Base-by-base conservation (phyloP, 2,888 invertebrate genomes). In the Melangyna quadrimaculata region DNA sequence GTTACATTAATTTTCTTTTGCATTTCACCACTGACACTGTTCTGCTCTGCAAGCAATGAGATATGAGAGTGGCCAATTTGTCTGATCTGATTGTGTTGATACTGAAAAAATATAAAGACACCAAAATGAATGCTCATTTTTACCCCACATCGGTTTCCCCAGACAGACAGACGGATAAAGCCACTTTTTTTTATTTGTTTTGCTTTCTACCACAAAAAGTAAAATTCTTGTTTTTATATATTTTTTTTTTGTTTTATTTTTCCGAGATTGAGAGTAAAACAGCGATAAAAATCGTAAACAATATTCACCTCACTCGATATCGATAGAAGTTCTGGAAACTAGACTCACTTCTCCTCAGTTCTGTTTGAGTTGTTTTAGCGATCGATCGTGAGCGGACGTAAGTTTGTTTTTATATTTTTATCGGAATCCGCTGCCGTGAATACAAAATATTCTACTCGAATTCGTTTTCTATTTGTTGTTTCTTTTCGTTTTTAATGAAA, bases 341-440 rank as follows among this genome's bases (percentile, higher is more conserved):
- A 77, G 55, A 81, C 63, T 86, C 43, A 27, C n/a, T 61, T 37
- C 61, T 40, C 65, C 78, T 87, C 87, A 88, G 88, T 88, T 84
- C 81, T 78, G 81, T 87, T 88, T 77, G 87, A 87, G 88, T 81
- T 71, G 87, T 84, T 87, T 84, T 77, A 79, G 74, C 81, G 88
- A 87, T 78, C 79, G 88, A 87, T 87, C 84, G 88, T 78, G 80
- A 61, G 71, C 74, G 65, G 61, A 59, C 67, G 51, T 24, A 19
- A 14, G 24, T 51, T 6, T 5, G 6, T 29, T 0, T 12, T 1
- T 10, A 5, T 37, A 19, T 14, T 3, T 51, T 7, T 4, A 59
- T 27, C 22, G 22, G 8, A 59, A 22, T 59, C 3, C 19, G 29
- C 27, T 12, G 43, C 43, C 63, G 45, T 59, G 55, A 32, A 45